These are phyloP conservation scores for Sturmia bella DNA, from an alignment of 2,888 invertebrate genomes.

Conservation along the genomic window DNA sequence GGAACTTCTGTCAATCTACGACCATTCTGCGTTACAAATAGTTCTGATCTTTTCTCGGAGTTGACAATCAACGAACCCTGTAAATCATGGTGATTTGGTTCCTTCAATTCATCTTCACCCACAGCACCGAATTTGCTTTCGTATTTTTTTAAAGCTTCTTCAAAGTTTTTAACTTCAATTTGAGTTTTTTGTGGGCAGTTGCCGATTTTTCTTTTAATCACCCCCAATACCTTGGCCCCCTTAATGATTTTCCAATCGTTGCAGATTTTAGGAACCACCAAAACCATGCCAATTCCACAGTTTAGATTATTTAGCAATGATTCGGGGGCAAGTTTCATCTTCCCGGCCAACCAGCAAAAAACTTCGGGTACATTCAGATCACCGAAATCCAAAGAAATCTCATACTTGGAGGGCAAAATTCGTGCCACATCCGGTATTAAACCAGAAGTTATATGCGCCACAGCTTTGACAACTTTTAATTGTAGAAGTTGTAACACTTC, in stretches of 20 bases:
- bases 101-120: slow-evolving; percentile 68
- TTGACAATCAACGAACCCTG: slow-evolving; percentile 50
- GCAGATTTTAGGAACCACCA: slow-evolving; percentile 85
- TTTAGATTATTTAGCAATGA: slow-evolving; percentile 97
- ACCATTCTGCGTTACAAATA: slow-evolving; percentile 73
- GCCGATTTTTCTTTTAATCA: slow-evolving; percentile 77
- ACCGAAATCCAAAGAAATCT: slow-evolving; percentile 87
- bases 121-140: slow-evolving; percentile 76
- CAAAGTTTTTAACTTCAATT: slow-evolving; percentile 87
- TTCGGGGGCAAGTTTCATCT: slow-evolving; percentile 87
- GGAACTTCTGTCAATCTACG: slow-evolving; percentile 80
- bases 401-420: slow-evolving; percentile 87
- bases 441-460: slow-evolving; percentile 97
- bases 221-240: slow-evolving; percentile 82
- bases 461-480: slow-evolving; percentile 89
- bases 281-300: slow-evolving; percentile 95
- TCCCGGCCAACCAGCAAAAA: slow-evolving; percentile 93
- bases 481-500: slow-evolving; percentile 88
- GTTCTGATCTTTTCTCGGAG: slow-evolving; percentile 73
- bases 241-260: slow-evolving; percentile 83
- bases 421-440: slow-evolving; percentile 93
- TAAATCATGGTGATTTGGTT: slow-evolving; percentile 63
- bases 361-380: slow-evolving; percentile 89
- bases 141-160: slow-evolving; percentile 84
- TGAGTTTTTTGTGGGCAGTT: slow-evolving; percentile 58